These are phyloP conservation scores for Spatulosminthurus flaviceps DNA, from an alignment of 2,888 invertebrate genomes.

Conservation along the genomic window DNA sequence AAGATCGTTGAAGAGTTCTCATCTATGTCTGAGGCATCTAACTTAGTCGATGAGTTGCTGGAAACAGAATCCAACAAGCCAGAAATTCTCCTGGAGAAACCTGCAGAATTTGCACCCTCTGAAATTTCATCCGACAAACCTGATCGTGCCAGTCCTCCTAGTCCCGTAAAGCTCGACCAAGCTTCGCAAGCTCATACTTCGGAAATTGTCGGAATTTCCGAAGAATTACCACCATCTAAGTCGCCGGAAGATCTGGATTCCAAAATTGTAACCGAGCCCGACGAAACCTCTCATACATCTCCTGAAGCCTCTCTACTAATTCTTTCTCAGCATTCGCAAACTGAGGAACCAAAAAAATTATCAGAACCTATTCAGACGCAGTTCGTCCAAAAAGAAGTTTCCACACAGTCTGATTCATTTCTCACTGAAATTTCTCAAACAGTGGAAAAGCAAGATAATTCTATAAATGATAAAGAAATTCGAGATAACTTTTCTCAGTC, in stretches of 20 bases:
- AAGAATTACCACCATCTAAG: too few species aligned
- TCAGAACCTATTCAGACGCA: neutral
- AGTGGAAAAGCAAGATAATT: neutral
- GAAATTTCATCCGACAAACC: neutral
- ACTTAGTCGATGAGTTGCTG: neutral
- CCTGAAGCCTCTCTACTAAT: too few species aligned
- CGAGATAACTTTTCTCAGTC: neutral
- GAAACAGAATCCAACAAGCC: neutral
- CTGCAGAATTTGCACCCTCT: neutral
- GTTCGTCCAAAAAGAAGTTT: neutral
- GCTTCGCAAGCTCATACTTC: neutral
- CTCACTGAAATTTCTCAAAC: neutral
- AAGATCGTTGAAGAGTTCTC: constrained; percentile 31
- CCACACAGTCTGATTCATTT: neutral
- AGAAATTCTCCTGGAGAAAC: neutral
- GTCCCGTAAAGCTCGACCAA: neutral
- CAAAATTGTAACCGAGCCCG: too few species aligned
- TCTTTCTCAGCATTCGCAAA: neutral
- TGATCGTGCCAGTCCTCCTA: neutral
- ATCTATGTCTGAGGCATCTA: constrained; percentile 22
- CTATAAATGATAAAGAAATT: neutral
- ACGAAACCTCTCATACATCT: too few species aligned
- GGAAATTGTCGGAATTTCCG: too few species aligned
- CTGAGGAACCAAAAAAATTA: neutral
- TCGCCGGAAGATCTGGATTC: too few species aligned